A percentile compares a stretch with the other conserved stretches of the same genome.
Evolutionary conservation across 2,797 vertebrate species (phyloP).

Genomic region (Bothrops alternatus): DNA sequence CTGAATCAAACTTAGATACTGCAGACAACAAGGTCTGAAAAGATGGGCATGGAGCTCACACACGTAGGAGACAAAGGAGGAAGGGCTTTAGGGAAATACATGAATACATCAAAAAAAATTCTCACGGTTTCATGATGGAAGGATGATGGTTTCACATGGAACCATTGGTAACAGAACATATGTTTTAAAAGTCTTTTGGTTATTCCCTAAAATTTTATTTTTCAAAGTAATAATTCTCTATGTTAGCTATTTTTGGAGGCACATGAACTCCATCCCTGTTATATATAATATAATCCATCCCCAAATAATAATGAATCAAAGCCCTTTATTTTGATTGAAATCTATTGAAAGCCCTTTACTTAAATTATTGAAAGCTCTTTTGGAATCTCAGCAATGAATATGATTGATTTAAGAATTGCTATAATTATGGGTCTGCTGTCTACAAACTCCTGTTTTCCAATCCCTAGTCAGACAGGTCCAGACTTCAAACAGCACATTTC

Average conservation of each 20-base stretch:
- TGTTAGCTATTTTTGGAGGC: background rate
- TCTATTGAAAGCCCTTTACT: background rate
- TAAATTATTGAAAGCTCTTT: background rate
- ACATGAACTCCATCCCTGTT: background rate
- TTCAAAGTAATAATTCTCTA: background rate
- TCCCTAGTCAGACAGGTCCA: background rate
- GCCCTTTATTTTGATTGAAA: background rate
- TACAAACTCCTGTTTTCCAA: background rate
- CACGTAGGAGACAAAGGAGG: background rate
- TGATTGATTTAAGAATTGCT: background rate
- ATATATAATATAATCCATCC: background rate
- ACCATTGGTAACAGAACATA: background rate
- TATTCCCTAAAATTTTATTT: background rate
- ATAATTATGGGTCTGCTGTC: background rate
- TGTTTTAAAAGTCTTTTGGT: background rate
- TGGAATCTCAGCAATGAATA: background rate
- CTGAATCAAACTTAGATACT: constrained; percentile 19
- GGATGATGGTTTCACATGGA: background rate
- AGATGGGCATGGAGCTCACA: background rate
- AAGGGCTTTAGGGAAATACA: background rate
- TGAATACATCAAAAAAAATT: background rate
- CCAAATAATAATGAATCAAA: background rate
- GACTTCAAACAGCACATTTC: background rate
- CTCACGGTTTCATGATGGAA: background rate
- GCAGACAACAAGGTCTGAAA: background rate